A percentile compares a stretch with the other conserved stretches of the same genome.
Evolutionary conservation across 2,888 invertebrate genomes (phyloP).

Genomic region (Drosophila multiciliata): DNA sequence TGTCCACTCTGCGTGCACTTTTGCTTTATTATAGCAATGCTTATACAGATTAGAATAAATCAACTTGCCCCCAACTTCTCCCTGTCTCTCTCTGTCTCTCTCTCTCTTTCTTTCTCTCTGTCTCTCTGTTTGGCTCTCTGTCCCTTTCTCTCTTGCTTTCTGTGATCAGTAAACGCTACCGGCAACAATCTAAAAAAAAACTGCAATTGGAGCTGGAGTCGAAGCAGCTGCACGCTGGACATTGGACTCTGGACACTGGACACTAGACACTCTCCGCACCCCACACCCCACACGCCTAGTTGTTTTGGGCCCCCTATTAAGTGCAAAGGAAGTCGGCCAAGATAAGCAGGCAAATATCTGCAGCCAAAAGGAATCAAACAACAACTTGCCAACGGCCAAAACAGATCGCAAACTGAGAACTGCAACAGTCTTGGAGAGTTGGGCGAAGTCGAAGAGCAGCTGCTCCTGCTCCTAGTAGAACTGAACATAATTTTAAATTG

Average conservation of each 20-base stretch:
- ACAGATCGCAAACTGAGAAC: conserved; percentile 4
- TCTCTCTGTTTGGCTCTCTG: conserved; percentile 12
- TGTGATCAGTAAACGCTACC: conserved; percentile 72
- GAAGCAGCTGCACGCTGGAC: conserved; percentile 52
- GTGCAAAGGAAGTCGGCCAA: conserved; percentile 67
- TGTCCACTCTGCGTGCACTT: conserved; percentile 75
- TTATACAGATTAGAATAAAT: conserved; percentile 81
- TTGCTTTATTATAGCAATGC: conserved; percentile 80
- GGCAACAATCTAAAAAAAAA: conserved; percentile 60
- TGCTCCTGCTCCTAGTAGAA: neutral
- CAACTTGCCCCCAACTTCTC: conserved; percentile 55
- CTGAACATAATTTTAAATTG: neutral
- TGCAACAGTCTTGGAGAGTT: neutral
- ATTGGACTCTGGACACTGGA: neutral
- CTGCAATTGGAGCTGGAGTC: conserved; percentile 47
- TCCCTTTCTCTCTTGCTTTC: conserved; percentile 19
- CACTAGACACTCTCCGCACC: conserved; percentile 6
- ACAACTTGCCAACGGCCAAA: conserved; percentile 15
- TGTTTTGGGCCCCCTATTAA: conserved; percentile 45
- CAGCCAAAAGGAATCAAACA: conserved; percentile 31
- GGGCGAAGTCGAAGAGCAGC: conserved; percentile 13
- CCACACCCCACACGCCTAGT: conserved; percentile 30
- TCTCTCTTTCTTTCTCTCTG: neutral
- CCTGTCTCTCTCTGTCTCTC: neutral
- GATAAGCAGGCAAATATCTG: conserved; percentile 69